A percentile compares a stretch with the other conserved stretches of the same genome.
Evolutionary conservation across 2,797 vertebrate species (phyloP).

Genomic region (Sphenodon punctatus): DNA sequence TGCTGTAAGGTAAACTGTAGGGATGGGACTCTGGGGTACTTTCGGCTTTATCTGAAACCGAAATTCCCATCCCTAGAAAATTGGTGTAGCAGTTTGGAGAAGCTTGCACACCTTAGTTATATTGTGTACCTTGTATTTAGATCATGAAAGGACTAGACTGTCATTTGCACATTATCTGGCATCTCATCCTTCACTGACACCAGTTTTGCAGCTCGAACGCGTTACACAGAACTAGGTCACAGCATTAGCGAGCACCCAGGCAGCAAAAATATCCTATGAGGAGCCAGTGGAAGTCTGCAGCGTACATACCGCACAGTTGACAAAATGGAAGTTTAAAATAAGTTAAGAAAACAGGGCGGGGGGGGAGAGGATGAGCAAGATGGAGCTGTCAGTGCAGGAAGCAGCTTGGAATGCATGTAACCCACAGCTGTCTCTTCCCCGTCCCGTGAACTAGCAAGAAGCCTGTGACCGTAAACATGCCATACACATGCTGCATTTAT

Average conservation of each 20-base stretch:
- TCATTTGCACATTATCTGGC: no score
- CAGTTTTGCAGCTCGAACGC: no score
- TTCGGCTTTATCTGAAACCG: no score
- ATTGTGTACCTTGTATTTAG: no score
- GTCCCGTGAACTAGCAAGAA: background rate
- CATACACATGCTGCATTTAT: background rate
- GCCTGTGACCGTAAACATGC: background rate
- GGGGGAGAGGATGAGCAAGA: background rate
- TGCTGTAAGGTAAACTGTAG: no score
- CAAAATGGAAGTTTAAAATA: background rate
- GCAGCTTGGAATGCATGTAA: background rate
- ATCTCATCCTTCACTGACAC: no score
- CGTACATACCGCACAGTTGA: background rate
- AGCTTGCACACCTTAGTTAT: no score
- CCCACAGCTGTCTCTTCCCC: background rate
- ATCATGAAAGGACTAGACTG: no score
- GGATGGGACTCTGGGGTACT: no score
- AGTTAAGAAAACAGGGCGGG: background rate
- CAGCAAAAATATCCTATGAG: background rate
- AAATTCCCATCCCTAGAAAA: no score
- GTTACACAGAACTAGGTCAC: no score
- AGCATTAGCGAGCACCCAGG: background rate
- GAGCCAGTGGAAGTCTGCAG: background rate
- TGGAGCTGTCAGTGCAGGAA: background rate
- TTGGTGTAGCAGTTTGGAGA: no score